Conservation (phyloP, 2,797 vertebrate genomes). For the Epinephelus awoara region DNA sequence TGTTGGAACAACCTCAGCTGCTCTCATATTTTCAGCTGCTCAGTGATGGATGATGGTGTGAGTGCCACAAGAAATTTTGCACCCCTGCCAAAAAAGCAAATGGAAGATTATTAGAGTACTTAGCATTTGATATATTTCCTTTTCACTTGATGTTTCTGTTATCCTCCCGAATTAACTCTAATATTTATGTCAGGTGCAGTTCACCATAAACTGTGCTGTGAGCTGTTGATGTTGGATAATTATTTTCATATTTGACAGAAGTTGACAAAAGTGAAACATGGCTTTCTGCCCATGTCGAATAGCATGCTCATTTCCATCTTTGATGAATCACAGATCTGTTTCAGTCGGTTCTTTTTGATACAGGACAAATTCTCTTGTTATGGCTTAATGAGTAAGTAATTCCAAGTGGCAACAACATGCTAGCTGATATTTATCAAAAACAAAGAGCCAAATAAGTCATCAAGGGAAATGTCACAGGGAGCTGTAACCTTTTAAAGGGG, state of each 20-base stretch:
- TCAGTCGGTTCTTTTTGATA: slow-evolving; percentile 40
- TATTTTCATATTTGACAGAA: neutral
- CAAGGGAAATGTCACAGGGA: slow-evolving; percentile 78
- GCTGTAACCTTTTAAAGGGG: slow-evolving; percentile 75
- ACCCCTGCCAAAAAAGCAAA: slow-evolving; percentile 49
- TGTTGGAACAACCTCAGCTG: slow-evolving; percentile 54
- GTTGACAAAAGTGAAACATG: neutral
- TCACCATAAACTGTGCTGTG: neutral
- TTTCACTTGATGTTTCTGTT: slow-evolving; percentile 33
- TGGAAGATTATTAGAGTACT: slow-evolving; percentile 50
- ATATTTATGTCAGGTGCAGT: slow-evolving; percentile 28
- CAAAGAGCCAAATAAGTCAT: slow-evolving; percentile 73
- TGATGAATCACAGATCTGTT: slow-evolving; percentile 36
- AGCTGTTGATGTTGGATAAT: slow-evolving; percentile 9
- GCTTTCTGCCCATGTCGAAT: neutral
- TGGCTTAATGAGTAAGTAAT: slow-evolving; percentile 55
- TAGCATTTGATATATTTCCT: slow-evolving; percentile 47
- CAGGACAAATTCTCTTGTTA: slow-evolving; percentile 30
- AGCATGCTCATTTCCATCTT: slow-evolving; percentile 27
- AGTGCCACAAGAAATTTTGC: slow-evolving; percentile 38
- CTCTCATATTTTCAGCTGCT: slow-evolving; percentile 55
- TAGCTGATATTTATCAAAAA: slow-evolving; percentile 75
- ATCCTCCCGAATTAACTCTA: slow-evolving; percentile 41
- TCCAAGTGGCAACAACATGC: slow-evolving; percentile 47
- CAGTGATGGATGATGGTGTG: slow-evolving; percentile 63